Evolutionary conservation across 2,113 vertebrate species (phyloP).

Genomic region (Otus sunia): DNA sequence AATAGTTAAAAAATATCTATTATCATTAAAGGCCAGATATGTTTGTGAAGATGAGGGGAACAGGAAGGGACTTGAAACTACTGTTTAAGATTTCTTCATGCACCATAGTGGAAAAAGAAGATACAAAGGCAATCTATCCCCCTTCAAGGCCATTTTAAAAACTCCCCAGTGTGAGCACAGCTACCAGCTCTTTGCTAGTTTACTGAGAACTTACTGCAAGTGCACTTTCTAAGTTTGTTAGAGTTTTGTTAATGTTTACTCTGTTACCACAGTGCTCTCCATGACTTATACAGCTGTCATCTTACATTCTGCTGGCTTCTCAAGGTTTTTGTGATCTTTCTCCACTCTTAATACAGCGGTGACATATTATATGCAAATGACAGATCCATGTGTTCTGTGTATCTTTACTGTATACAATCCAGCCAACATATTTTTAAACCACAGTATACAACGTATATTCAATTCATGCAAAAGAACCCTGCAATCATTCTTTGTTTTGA

Average conservation of each 20-base stretch:
- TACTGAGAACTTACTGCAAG: background rate
- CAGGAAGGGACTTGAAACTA: background rate
- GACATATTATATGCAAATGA: slow-evolving; percentile 7
- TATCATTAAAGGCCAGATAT: background rate
- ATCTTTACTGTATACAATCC: background rate
- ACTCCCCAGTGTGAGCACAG: background rate
- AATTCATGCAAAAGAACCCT: background rate
- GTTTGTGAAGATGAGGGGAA: background rate
- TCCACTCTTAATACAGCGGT: background rate
- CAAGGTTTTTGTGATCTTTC: background rate
- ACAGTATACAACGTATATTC: background rate
- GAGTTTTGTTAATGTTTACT: background rate
- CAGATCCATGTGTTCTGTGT: slow-evolving; percentile 22
- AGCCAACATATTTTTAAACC: slow-evolving; percentile 28
- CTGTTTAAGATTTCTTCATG: background rate
- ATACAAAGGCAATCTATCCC: background rate
- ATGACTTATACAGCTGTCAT: background rate
- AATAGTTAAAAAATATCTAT: background rate
- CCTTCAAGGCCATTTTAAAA: background rate
- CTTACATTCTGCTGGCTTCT: background rate
- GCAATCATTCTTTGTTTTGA: slow-evolving; percentile 37
- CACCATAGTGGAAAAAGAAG: background rate
- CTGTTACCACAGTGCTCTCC: background rate
- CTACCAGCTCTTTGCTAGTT: background rate
- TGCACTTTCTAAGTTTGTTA: background rate